Base-by-base conservation (phyloP, 1,140 invertebrate species). In the Radopholus similis region DNA sequence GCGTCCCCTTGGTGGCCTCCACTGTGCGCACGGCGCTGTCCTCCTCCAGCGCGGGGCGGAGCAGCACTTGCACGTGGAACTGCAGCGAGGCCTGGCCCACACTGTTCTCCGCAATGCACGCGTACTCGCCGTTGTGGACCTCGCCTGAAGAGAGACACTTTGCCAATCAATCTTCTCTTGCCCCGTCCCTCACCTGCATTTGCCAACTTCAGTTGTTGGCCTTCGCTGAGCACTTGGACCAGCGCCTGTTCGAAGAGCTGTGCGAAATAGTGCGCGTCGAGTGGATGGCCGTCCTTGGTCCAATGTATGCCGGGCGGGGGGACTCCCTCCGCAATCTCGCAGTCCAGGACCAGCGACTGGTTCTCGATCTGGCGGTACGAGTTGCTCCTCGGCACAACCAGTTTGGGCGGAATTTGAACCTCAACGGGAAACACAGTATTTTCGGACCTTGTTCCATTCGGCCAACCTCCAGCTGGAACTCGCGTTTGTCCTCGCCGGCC, bases 221-320 rank as follows among this genome's bases (percentile, higher is more conserved):
- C 64, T 13, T 51, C 69, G 30, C 54, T 56, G n/a, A 56, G 54
- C 54, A 69, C 21, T 9, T 49, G 66, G 34, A 73, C 11, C 6
- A 28, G 8, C 2, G 64, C n/a, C 15, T 70, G 58, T 15, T 42
- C 57, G 1, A 67, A 62, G 8, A 23, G 37, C 15, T 18, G 9
- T 8, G 63, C 60, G n/a, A n/a, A n/a, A n/a, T n/a, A n/a, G n/a
- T n/a, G n/a, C 28, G 68, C 23, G 4, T 9, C 13, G 1, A 68
- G n/a, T 4, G 44, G 28, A 70, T 88, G 85, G n/a, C 88, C 88
- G 81, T 92, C 89, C 81, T 89, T 89, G 51, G 88, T 86, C 92
- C 91, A 94, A 77, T 90, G 89, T n/a, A 94, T 88, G 15, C 86
- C 87, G 0, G 92, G 90, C 30, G 90, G 85, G 15, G 92, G 92